phyloP scores from a whole-genome alignment of 1,140 invertebrate species.

The Zophobas morio region DNA sequence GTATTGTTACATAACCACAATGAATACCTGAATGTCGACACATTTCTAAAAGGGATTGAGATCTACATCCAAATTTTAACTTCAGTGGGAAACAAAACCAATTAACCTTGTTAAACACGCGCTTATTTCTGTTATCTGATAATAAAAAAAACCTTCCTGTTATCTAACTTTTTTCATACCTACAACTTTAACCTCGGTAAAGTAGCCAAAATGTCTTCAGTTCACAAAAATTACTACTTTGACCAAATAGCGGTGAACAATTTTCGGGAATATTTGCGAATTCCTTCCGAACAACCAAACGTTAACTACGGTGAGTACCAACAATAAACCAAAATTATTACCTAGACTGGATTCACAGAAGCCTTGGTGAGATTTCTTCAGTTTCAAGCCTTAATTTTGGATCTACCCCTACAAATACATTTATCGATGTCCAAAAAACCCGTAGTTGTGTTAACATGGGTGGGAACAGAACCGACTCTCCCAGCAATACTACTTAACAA shows the following conservation, averaged over 20 bases:
- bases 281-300: constrained; percentile 86
- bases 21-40: constrained; percentile 79
- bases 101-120: no score
- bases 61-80: constrained; percentile 78
- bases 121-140: no score
- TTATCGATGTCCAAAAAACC: constrained; percentile 77
- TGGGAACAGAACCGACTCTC: constrained; percentile 78
- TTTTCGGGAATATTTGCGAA: constrained; percentile 85
- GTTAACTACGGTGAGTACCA: constrained; percentile 79
- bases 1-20: constrained; percentile 85
- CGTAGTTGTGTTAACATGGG: constrained; percentile 86
- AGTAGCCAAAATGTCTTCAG: constrained; percentile 56
- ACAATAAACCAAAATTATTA: neutral
- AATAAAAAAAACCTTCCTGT: no score
- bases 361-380: constrained; percentile 80
- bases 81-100: constrained; percentile 48
- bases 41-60: constrained; percentile 80
- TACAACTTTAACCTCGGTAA: neutral
- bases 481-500: constrained; percentile 88
- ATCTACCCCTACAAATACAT: constrained; percentile 74
- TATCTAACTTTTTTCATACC: no score
- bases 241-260: constrained; percentile 79
- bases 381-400: constrained; percentile 77
- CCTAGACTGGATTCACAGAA: constrained; percentile 69
- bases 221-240: constrained; percentile 52